Evolutionary conservation across 2,113 vertebrate species (phyloP), one percentile per base, ranked within the genome.

Genomic region (Arvicanthis niloticus): DNA sequence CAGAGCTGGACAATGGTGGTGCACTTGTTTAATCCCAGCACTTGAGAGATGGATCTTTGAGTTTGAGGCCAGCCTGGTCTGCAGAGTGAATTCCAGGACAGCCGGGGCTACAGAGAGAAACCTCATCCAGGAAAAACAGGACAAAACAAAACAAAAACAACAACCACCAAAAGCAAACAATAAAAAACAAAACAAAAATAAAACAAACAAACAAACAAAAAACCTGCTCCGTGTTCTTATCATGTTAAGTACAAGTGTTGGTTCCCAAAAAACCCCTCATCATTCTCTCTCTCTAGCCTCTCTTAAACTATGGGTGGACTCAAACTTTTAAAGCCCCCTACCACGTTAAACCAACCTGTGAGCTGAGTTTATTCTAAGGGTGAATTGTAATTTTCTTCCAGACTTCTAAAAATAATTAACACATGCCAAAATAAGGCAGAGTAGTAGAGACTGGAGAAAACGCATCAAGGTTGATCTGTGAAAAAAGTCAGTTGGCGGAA

Each of bases 341-440:
- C 51, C 67, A 72, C 86, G 77, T 86, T 78, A 84, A 91, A 86
- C 73, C 7, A 65, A 91, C 40, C 78, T 93, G 45, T 77, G 37
- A 94, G 17, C 42, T 85, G 22, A 17, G 37, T 17, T 42, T 34
- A 81, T 82, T 6, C 7, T 78, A 91, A 81, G 45, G 80, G 45
- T 37, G 68, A 95, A 93, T 24, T n/a, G 8, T 45, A 72, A n/a
- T 75, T 85, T 91, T 81, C 88, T 56, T 60, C 29, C 22, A 78
- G 31, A 0, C 16, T 93, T 93, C 88, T 5, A 5, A 13, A 93
- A 89, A 68, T 93, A 91, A 42, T 62, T n/a, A 86, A 37, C 37
- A 80, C 7, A 88, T 3, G 13, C 60, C 89, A 90, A 73, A 73
- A 77, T n/a, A 62, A 42, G 45, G n/a, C 58, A 29, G 56, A n/a